Evolutionary conservation across 1,140 invertebrate genomes (phyloP), one percentile per base, ranked within the genome.

Genomic region (Melanaphis sacchari): DNA sequence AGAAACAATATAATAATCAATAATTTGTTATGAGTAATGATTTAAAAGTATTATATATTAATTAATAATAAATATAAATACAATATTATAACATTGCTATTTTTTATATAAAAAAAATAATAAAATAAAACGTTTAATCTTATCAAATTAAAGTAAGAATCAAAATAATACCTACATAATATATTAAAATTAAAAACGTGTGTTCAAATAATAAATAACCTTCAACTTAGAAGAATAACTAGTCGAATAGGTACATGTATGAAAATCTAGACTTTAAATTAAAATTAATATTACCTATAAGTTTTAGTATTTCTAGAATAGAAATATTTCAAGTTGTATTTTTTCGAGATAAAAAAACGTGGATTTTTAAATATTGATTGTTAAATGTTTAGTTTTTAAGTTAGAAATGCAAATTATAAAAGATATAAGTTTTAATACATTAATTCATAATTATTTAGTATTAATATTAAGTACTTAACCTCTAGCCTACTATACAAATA

Each of bases 381-480:
- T 54, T 54, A 54, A 66, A 76, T 76, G 15, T 76, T n/a, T n/a
- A 76, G 5, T 76, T n/a, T 76, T n/a, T 76, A n/a, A 15, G 31
- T 76, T 76, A 76, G n/a, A n/a, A 76, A 76, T 76, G n/a, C 31
- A 76, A 76, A 76, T 76, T 76, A 66, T 76, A 15, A 76, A n/a
- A 36, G 15, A 15, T 36, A 6, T n/a, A n/a, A 76, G 4, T 76
- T 76, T 76, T 76, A 76, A 1, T 76, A 36, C n/a, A 76, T 76
- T 76, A 76, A 76, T n/a, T n/a, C 15, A 76, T 76, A n/a, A 76
- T n/a, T 76, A 76, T 76, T 76, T n/a, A 76, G 59, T 76, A 76
- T 6, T 76, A 76, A 76, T n/a, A 76, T n/a, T 6, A 76, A n/a
- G 59, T 76, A 76, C 59, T 76, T 76, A 76, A 76, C 31, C 59